A percentile compares a stretch with the other conserved stretches of the same genome.
Evolutionary conservation across 2,113 vertebrate species (phyloP).

Genomic region (Siniperca knerii): DNA sequence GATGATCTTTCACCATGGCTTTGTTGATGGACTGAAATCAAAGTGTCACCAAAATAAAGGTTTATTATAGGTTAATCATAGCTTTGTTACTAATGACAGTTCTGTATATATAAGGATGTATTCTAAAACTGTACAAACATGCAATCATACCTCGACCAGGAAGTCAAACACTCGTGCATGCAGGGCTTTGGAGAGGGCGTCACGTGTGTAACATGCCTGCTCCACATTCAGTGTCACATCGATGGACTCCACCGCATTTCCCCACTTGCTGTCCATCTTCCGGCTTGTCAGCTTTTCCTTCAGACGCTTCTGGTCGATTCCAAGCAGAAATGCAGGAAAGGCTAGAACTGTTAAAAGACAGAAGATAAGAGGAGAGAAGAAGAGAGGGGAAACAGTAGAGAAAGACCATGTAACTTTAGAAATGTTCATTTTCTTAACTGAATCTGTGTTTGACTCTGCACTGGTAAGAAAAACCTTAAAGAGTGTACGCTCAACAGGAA

Average conservation of each 20-base stretch:
- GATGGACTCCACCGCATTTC: slow-evolving; percentile 93
- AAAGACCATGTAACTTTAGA: not conserved
- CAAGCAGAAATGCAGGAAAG: slow-evolving; percentile 96
- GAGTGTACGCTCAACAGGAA: not conserved
- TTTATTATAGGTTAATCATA: not conserved
- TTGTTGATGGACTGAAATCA: slow-evolving; percentile 95
- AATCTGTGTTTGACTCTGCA: not conserved
- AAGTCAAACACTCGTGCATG: slow-evolving; percentile 95
- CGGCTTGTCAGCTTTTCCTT: slow-evolving; percentile 97
- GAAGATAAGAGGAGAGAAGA: not conserved
- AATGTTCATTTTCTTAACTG: not conserved
- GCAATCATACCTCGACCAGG: slow-evolving; percentile 90
- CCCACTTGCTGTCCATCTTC: slow-evolving; percentile 99
- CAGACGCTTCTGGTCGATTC: slow-evolving; percentile 92
- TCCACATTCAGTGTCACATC: slow-evolving; percentile 97
- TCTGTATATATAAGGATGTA: not conserved
- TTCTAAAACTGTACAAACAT: not conserved
- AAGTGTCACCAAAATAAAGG: not conserved
- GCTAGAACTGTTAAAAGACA: slow-evolving; percentile 88
- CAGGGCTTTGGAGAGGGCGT: slow-evolving; percentile 96
- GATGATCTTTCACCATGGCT: slow-evolving; percentile 95
- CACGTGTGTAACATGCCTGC: slow-evolving; percentile 96
- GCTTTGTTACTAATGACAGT: not conserved
- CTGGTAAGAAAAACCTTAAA: not conserved
- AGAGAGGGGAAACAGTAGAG: not conserved